These are phyloP conservation scores for Gandaritis pyraliata DNA, from an alignment of 2,888 invertebrate genomes.

Conservation along the genomic window DNA sequence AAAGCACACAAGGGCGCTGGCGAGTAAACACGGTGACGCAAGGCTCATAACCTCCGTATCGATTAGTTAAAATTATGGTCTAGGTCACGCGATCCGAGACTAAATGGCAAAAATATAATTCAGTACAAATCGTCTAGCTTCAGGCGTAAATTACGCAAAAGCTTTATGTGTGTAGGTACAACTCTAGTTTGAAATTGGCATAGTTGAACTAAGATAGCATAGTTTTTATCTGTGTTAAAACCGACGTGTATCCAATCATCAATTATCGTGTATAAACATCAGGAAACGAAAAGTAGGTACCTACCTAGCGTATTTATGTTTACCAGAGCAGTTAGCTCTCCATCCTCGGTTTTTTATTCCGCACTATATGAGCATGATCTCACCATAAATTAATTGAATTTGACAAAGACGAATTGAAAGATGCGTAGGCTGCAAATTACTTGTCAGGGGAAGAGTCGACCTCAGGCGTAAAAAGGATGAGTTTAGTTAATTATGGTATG, in stretches of 20 bases:
- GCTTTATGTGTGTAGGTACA: background rate
- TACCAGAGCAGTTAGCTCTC: no score
- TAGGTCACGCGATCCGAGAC: conserved; percentile 69
- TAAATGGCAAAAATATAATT: conserved; percentile 40
- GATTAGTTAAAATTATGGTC: conserved; percentile 71
- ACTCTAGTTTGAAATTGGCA: no score
- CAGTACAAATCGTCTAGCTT: conserved; percentile 10
- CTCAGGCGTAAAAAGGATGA: conserved; percentile 45
- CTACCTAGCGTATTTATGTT: no score
- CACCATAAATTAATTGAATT: conserved; percentile 47
- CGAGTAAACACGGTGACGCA: conserved; percentile 70
- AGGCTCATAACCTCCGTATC: conserved; percentile 71
- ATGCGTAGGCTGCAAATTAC: conserved; percentile 45
- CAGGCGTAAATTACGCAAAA: conserved; percentile 32
- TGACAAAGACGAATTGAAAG: conserved; percentile 44
- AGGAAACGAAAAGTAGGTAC: no score
- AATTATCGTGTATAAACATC: no score
- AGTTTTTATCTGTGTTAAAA: no score
- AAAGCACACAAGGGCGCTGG: conserved; percentile 59
- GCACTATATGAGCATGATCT: conserved; percentile 31
- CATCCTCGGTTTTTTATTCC: background rate
- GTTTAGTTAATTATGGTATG: conserved; percentile 4
- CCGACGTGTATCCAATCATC: no score
- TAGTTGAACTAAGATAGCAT: no score
- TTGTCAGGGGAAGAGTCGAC: conserved; percentile 41